Evolutionary conservation across 2,797 vertebrate species (phyloP).

Genomic region (Carcharodon carcharias): DNA sequence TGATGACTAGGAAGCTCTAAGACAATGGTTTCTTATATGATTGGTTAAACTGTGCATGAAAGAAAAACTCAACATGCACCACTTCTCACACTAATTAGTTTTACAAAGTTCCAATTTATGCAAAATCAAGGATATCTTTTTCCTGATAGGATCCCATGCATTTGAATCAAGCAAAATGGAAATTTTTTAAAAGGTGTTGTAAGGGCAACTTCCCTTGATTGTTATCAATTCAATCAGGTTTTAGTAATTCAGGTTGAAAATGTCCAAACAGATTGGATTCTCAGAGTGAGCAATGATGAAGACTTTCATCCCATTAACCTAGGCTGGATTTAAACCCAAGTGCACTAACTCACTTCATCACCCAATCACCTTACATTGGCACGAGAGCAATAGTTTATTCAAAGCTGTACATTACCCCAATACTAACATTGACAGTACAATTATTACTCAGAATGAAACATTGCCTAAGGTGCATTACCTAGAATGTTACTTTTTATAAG

Average conservation of each 20-base stretch:
- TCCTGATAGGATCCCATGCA: background rate
- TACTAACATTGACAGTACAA: background rate
- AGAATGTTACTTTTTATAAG: conserved; percentile 3
- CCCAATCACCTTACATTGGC: background rate
- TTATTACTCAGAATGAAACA: conserved; percentile 3
- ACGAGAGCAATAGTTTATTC: background rate
- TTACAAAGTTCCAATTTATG: background rate
- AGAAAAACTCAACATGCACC: background rate
- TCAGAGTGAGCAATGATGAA: background rate
- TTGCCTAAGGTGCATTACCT: background rate
- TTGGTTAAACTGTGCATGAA: background rate
- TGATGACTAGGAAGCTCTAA: background rate
- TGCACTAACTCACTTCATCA: background rate
- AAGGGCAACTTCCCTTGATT: background rate
- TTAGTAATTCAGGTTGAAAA: background rate
- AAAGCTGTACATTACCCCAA: background rate
- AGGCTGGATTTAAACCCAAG: background rate
- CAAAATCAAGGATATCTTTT: background rate
- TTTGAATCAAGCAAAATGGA: background rate
- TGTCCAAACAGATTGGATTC: background rate
- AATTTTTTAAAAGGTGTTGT: background rate
- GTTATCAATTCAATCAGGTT: conserved; percentile 11
- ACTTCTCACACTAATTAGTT: background rate
- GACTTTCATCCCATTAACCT: background rate
- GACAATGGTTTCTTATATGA: background rate